These are phyloP conservation scores for Trichacis sp. DNA, from an alignment of 2,888 invertebrate species.

Conservation along the genomic window DNA sequence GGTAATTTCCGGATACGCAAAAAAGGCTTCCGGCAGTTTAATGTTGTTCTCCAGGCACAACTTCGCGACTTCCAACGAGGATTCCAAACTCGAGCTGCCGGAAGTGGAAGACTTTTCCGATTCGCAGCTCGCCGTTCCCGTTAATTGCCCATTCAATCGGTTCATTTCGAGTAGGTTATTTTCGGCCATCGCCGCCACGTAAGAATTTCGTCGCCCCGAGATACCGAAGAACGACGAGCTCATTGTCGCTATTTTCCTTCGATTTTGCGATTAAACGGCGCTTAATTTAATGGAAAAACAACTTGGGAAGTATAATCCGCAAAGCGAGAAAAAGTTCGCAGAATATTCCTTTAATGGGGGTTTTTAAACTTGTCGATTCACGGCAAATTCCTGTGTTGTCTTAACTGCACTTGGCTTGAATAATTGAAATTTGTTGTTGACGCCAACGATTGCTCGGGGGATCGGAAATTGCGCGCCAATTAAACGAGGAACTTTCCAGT, in stretches of 20 bases:
- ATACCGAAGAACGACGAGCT: background rate
- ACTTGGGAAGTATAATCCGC: too few species aligned
- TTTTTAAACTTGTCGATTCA: too few species aligned
- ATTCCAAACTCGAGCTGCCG: slow-evolving; percentile 30
- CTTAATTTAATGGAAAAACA: too few species aligned
- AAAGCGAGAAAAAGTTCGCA: background rate
- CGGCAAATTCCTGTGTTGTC: too few species aligned
- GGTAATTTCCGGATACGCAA: slow-evolving; percentile 46
- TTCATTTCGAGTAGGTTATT: slow-evolving; percentile 40
- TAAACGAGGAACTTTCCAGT: background rate
- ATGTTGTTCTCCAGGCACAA: slow-evolving; percentile 45
- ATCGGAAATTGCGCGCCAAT: background rate
- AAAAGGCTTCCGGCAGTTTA: slow-evolving; percentile 50
- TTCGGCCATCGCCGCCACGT: slow-evolving; percentile 52
- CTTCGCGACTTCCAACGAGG: slow-evolving; percentile 47
- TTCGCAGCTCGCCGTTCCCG: slow-evolving; percentile 39
- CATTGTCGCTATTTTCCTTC: background rate
- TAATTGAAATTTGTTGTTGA: background rate
- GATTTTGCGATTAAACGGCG: too few species aligned
- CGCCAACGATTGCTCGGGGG: background rate
- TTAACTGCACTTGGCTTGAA: background rate
- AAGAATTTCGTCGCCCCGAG: slow-evolving; percentile 54
- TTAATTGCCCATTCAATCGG: slow-evolving; percentile 8
- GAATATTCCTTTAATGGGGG: background rate
- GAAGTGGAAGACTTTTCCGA: slow-evolving; percentile 50